Conservation (phyloP, 2,113 vertebrate species). For the Eupsittula cactorum region DNA sequence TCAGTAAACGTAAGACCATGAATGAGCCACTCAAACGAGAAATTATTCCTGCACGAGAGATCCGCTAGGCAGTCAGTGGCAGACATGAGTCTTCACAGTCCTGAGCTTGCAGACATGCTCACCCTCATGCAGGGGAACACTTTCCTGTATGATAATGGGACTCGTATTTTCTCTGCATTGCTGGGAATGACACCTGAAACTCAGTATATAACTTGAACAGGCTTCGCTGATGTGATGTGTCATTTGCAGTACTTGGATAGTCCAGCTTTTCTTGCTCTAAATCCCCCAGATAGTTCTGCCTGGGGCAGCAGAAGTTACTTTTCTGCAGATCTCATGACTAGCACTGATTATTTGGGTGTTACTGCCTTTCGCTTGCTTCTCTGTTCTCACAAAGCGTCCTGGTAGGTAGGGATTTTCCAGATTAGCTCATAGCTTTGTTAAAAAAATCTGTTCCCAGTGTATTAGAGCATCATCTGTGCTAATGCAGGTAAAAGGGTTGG, state of each 20-base stretch:
- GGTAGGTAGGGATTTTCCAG: neutral
- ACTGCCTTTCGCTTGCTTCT: neutral
- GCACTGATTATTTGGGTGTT: neutral
- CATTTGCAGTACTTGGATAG: neutral
- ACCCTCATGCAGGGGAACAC: fast-evolving
- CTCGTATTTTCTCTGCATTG: neutral
- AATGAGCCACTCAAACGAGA: neutral
- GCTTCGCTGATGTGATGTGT: neutral
- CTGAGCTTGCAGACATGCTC: neutral
- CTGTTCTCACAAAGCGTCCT: neutral
- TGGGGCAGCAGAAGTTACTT: neutral
- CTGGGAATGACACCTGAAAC: neutral
- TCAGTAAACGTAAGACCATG: neutral
- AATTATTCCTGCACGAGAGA: neutral
- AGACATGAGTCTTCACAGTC: neutral
- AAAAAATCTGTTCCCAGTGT: neutral
- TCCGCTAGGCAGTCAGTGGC: neutral
- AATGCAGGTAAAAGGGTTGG: neutral
- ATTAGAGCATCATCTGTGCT: neutral
- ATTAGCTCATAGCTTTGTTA: neutral
- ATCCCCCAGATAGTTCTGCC: neutral
- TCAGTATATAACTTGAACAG: neutral
- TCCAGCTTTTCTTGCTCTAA: neutral
- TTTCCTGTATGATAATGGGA: neutral
- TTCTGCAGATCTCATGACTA: neutral